Conservation (phyloP, 1,140 invertebrate species). For the Drosophila parabipectinata region DNA sequence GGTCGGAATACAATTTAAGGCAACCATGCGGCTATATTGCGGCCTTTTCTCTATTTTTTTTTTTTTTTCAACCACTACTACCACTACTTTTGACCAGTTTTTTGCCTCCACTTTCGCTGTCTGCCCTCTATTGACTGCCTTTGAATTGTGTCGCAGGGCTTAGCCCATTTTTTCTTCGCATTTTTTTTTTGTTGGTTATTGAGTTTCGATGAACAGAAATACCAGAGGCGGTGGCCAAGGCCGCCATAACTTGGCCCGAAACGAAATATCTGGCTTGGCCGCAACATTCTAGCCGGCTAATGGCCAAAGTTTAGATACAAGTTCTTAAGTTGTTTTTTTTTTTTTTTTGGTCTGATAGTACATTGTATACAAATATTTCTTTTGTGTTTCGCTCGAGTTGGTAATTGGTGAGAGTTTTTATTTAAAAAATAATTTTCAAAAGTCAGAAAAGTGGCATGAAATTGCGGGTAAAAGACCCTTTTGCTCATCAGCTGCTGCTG, state of each 20-base stretch:
- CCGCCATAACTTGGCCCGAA: slow-evolving; percentile 39
- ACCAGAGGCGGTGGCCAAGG: slow-evolving; percentile 28
- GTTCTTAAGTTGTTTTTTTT: background rate
- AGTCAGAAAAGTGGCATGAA: background rate
- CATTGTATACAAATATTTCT: background rate
- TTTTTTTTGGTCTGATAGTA: too few species aligned
- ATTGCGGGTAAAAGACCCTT: slow-evolving; percentile 5
- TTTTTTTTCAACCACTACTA: background rate
- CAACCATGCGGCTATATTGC: slow-evolving; percentile 55
- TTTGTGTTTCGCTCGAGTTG: background rate
- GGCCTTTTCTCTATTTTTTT: slow-evolving; percentile 2
- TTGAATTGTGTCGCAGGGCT: slow-evolving; percentile 5
- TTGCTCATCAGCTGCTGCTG: slow-evolving; percentile 22
- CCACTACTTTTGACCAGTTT: background rate
- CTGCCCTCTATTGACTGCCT: slow-evolving; percentile 27
- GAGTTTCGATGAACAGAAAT: slow-evolving; percentile 54
- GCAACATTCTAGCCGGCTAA: slow-evolving; percentile 29
- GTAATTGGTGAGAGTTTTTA: background rate
- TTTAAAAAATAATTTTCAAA: slow-evolving; percentile 1
- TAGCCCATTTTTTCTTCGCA: background rate
- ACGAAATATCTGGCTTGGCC: slow-evolving; percentile 5
- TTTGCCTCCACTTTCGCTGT: slow-evolving; percentile 33
- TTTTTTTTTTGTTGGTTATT: slow-evolving; percentile 44
- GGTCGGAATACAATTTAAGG: slow-evolving; percentile 77
- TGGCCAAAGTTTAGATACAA: slow-evolving; percentile 31